Conservation (phyloP, 2,113 vertebrate genomes). For the Manacus vitellinus region DNA sequence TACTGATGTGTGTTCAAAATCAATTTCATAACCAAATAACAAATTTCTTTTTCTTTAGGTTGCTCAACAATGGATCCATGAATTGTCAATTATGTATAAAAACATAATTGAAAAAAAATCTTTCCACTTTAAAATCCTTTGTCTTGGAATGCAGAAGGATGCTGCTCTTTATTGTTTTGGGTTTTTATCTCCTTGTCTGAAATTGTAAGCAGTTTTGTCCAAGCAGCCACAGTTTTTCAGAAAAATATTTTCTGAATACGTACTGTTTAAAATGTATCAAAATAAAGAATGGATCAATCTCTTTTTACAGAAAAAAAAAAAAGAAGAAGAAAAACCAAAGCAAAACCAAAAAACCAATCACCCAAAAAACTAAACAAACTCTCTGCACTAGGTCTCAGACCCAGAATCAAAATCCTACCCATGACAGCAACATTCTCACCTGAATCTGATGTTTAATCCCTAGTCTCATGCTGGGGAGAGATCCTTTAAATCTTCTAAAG, state of each 20-base stretch:
- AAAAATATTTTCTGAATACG: not conserved
- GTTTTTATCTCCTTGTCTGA: not conserved
- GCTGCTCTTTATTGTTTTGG: not conserved
- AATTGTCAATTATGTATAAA: not conserved
- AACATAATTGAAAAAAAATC: not conserved
- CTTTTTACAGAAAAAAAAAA: not conserved
- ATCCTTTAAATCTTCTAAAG: not conserved
- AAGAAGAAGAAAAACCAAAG: not conserved
- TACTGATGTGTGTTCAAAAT: not conserved
- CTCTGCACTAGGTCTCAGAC: not conserved
- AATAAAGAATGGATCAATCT: not conserved
- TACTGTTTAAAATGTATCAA: not conserved
- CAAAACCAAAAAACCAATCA: not conserved
- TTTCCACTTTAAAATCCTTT: not conserved
- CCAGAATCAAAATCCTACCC: not conserved
- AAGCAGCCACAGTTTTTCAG: not conserved
- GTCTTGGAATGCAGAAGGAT: not conserved
- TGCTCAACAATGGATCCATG: not conserved
- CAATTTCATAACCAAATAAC: not conserved
- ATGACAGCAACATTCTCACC: not conserved
- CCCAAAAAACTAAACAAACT: not conserved
- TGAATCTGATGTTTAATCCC: not conserved
- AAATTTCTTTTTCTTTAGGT: not conserved
- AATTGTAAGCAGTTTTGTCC: not conserved
- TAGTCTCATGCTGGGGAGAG: accelerated